Conservation (phyloP, 37 sponge, comb jelly and placozoan genomes). For the Tethya wilhelma region DNA sequence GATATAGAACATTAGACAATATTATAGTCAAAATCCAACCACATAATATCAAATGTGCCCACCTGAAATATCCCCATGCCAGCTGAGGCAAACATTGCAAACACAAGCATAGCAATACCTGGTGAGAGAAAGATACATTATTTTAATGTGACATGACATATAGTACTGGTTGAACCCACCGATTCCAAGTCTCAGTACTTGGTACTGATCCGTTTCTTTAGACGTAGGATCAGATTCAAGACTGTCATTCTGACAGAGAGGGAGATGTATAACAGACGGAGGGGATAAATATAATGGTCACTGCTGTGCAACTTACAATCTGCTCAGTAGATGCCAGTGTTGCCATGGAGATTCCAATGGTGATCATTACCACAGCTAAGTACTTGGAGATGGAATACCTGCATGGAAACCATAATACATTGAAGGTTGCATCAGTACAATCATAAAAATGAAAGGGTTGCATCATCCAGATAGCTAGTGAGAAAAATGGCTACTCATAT, state of each 20-base stretch:
- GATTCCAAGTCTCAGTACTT: too few relatives aligned
- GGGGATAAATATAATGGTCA: too few relatives aligned
- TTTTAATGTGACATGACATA: too few relatives aligned
- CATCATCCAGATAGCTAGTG: background rate
- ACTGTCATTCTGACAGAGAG: too few relatives aligned
- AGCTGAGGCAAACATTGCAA: conserved; percentile 78
- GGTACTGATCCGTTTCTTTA: too few relatives aligned
- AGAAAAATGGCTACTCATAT: background rate
- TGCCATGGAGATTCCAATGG: conserved; percentile 83
- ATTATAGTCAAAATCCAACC: background rate
- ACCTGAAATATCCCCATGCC: conserved; percentile 85
- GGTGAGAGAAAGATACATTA: too few relatives aligned
- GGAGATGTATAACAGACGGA: too few relatives aligned
- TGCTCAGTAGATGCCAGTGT: conserved; percentile 79
- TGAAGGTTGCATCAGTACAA: background rate
- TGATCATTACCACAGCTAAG: conserved; percentile 80
- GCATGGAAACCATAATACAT: conserved; percentile 11
- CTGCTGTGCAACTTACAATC: too few relatives aligned
- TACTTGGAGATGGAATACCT: conserved; percentile 87
- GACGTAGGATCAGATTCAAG: too few relatives aligned
- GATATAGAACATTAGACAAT: background rate
- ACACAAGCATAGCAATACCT: conserved; percentile 72
- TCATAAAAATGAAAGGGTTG: background rate
- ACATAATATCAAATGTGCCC: background rate
- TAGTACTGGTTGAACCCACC: too few relatives aligned